Conservation (phyloP, 2,888 invertebrate genomes). For the Ecliptopera silaceata region DNA sequence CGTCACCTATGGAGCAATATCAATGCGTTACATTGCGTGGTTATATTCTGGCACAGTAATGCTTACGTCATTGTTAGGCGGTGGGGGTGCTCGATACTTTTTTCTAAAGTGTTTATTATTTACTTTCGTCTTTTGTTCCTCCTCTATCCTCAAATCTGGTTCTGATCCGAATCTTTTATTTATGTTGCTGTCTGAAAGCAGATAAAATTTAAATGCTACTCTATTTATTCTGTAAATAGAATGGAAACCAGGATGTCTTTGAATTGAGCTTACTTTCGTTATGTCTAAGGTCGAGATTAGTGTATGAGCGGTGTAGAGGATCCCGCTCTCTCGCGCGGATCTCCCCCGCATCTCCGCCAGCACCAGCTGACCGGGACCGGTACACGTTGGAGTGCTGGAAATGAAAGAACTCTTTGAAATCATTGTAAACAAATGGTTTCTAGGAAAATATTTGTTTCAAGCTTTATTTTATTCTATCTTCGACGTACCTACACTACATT, state of each 20-base stretch:
- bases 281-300: conserved; percentile 71
- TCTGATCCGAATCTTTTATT: conserved; percentile 88
- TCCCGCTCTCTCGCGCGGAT: conserved; percentile 66
- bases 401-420: not conserved
- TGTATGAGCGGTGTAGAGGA: conserved; percentile 76
- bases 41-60: not conserved
- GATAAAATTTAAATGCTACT: not conserved
- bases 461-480: too few relatives aligned
- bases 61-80: conserved; percentile 75
- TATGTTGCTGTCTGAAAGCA: conserved; percentile 59
- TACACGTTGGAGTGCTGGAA: conserved; percentile 72
- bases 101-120: conserved; percentile 85
- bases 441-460: too few relatives aligned
- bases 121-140: conserved; percentile 65
- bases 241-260: not conserved
- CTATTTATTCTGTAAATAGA: too few relatives aligned
- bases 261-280: conserved; percentile 59
- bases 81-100: conserved; percentile 90
- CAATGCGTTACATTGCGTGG: too few relatives aligned
- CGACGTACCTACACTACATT: too few relatives aligned
- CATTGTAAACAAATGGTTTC: too few relatives aligned
- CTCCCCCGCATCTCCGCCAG: conserved; percentile 53
- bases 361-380: conserved; percentile 74
- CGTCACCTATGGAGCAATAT: not conserved
- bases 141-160: conserved; percentile 85